Evolutionary conservation across 2,888 invertebrate species (phyloP).

Genomic region (Eulithis testata): DNA sequence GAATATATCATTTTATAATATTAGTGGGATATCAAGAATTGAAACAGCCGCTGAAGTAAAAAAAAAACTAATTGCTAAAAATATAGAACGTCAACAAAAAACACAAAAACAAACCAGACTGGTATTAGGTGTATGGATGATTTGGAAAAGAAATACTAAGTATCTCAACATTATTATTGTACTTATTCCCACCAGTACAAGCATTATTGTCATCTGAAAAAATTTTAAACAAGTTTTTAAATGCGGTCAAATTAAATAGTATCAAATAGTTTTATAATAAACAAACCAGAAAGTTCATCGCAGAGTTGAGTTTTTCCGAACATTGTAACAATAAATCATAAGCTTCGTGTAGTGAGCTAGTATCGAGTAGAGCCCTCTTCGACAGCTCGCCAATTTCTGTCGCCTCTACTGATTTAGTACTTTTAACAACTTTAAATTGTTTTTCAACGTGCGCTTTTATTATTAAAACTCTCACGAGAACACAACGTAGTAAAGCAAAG

Average conservation of each 20-base stretch:
- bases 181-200: slow-evolving; percentile 59
- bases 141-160: slow-evolving; percentile 53
- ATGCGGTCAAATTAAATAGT: no score
- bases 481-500: slow-evolving; percentile 50
- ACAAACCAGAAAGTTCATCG: slow-evolving; percentile 66
- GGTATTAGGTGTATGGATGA: background rate
- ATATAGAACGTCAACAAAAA: no score
- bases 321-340: slow-evolving; percentile 66
- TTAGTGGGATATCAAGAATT: no score
- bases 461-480: slow-evolving; percentile 55
- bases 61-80: no score
- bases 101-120: slow-evolving; percentile 2
- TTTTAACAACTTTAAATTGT: slow-evolving; percentile 41
- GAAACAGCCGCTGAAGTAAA: no score
- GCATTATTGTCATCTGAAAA: slow-evolving; percentile 60
- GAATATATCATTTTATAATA: no score
- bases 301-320: slow-evolving; percentile 58
- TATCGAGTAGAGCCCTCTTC: slow-evolving; percentile 54
- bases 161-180: slow-evolving; percentile 60
- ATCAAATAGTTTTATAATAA: background rate
- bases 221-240: no score
- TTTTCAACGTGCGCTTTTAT: slow-evolving; percentile 60
- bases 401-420: slow-evolving; percentile 27
- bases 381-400: slow-evolving; percentile 54
- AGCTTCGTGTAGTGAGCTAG: slow-evolving; percentile 57